Conservation (phyloP, 1,140 invertebrate genomes). For the Chymomyza costata region DNA sequence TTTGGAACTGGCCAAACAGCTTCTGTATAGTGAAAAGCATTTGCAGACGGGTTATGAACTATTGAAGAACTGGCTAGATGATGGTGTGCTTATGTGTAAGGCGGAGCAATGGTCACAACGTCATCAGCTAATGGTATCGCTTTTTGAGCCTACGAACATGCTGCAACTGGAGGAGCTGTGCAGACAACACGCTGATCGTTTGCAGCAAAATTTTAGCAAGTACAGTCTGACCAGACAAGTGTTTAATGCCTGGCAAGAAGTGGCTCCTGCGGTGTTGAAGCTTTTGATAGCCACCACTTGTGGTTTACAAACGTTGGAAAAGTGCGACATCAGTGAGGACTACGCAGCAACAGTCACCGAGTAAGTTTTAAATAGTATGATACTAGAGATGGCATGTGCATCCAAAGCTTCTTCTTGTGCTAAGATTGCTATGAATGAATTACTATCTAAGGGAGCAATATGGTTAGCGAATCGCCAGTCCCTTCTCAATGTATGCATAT, state of each 20-base stretch:
- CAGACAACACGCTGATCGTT: conserved; percentile 12
- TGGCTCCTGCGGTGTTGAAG: conserved; percentile 21
- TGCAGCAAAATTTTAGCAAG: conserved; percentile 13
- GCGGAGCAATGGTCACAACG: conserved; percentile 39
- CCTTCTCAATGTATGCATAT: too few relatives aligned
- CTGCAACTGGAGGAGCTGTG: conserved; percentile 15
- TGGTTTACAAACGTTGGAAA: too few relatives aligned
- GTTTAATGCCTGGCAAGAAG: conserved; percentile 17
- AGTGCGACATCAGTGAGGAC: conserved; percentile 23
- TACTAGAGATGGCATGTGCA: too few relatives aligned
- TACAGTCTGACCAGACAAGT: conserved; percentile 11
- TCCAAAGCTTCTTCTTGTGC: too few relatives aligned
- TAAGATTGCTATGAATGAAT: too few relatives aligned
- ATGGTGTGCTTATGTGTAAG: conserved; percentile 29
- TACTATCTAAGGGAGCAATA: too few relatives aligned
- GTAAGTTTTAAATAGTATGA: conserved; percentile 31
- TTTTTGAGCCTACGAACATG: conserved; percentile 25
- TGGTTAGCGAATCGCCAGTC: too few relatives aligned
- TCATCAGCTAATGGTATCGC: conserved; percentile 20
- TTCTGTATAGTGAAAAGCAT: conserved; percentile 42
- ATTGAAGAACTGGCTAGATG: conserved; percentile 38
- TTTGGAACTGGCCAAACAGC: conserved; percentile 41
- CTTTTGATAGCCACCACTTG: conserved; percentile 33
- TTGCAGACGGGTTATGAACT: conserved; percentile 48
- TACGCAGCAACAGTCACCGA: conserved; percentile 26